Conservation (phyloP, 1,140 invertebrate species). For the Scaptomyza montana region DNA sequence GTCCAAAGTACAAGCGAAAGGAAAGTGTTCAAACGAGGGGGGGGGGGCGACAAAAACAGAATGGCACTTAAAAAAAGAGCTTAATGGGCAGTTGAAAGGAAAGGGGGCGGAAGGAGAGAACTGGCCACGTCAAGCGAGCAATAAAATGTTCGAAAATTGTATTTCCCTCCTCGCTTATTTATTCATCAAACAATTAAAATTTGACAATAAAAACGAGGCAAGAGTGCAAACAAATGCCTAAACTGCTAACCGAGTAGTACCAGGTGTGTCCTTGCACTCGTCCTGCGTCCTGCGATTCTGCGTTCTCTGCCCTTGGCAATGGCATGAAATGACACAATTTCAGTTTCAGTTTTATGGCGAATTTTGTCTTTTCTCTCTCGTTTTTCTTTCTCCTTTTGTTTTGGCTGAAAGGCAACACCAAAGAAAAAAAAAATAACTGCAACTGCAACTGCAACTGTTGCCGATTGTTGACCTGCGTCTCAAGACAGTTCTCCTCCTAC, state of each 20-base stretch:
- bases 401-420: constrained; percentile 71
- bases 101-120: not conserved
- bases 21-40: not conserved
- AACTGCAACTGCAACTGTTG: constrained; percentile 40
- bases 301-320: constrained; percentile 24
- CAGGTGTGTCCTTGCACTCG: constrained; percentile 44
- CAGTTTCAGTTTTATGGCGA: constrained; percentile 61
- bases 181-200: constrained; percentile 70
- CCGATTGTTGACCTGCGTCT: constrained; percentile 57
- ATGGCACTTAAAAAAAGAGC: constrained; percentile 72
- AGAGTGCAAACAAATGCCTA: constrained; percentile 33
- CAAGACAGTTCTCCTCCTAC: constrained; percentile 12
- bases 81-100: constrained; percentile 60
- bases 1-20: constrained; percentile 52
- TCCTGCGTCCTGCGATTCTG: too few species aligned
- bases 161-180: constrained; percentile 13
- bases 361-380: constrained; percentile 46
- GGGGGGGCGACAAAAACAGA: constrained; percentile 27
- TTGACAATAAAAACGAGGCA: constrained; percentile 41
- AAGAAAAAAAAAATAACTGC: constrained; percentile 47
- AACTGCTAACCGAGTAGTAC: constrained; percentile 41
- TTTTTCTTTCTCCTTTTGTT: not conserved
- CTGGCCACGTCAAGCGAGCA: constrained; percentile 65
- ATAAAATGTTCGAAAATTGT: constrained; percentile 58
- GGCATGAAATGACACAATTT: constrained; percentile 81